Conservation (phyloP, 2,113 vertebrate species). For the Cisticola juncidis region DNA sequence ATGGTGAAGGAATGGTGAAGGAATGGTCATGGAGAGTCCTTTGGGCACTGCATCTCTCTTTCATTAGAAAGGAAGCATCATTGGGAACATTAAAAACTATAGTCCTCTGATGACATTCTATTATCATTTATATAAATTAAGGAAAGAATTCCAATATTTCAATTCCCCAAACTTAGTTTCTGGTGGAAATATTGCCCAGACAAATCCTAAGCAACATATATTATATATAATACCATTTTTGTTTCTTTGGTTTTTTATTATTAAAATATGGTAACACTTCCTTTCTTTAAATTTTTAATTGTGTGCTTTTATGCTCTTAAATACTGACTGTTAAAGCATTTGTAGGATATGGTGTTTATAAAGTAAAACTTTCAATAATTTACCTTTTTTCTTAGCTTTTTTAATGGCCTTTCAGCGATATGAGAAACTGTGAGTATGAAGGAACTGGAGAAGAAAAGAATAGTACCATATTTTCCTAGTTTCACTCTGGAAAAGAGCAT, state of each 20-base stretch:
- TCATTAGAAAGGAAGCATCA: not conserved
- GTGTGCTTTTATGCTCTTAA: not conserved
- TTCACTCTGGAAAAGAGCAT: not conserved
- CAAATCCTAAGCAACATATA: not conserved
- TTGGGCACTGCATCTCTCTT: not conserved
- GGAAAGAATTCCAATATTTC: not conserved
- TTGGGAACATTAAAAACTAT: not conserved
- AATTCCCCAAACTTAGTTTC: not conserved
- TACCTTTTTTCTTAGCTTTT: not conserved
- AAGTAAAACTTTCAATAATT: not conserved
- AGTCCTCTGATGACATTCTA: not conserved
- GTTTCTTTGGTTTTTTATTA: not conserved
- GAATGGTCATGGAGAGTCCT: not conserved
- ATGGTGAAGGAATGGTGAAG: not conserved
- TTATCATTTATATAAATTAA: not conserved
- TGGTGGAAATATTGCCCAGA: not conserved
- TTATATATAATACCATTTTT: not conserved
- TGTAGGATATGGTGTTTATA: not conserved
- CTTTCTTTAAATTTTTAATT: not conserved
- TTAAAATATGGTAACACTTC: accelerated
- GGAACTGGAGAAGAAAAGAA: not conserved
- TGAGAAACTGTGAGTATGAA: not conserved
- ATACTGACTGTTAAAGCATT: not conserved
- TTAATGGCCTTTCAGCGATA: not conserved
- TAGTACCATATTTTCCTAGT: not conserved